Evolutionary conservation across 1,140 invertebrate species (phyloP).

Genomic region (Hycleus phaleratus): DNA sequence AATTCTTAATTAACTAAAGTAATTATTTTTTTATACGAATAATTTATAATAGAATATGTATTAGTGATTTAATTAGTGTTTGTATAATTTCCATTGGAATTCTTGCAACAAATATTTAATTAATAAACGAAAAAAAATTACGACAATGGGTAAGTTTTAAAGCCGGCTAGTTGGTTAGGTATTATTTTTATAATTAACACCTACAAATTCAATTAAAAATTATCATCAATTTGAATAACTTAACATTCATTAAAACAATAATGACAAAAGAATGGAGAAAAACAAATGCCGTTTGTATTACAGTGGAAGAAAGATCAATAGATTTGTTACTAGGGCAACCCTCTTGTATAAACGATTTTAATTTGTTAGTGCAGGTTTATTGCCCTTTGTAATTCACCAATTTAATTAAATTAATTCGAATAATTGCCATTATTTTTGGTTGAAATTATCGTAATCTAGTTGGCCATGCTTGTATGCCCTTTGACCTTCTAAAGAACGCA

Average conservation of each 20-base stretch:
- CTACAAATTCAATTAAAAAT: neutral
- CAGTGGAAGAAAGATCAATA: conserved; percentile 1
- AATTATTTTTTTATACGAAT: conserved; percentile 5
- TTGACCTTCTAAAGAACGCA: too few relatives aligned
- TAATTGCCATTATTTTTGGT: neutral
- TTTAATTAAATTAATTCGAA: conserved; percentile 6
- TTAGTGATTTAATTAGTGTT: neutral
- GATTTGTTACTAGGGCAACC: conserved; percentile 12
- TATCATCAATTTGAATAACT: neutral
- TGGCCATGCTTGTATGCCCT: too few relatives aligned
- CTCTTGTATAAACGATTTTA: neutral
- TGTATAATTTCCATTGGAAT: too few relatives aligned
- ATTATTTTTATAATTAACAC: conserved; percentile 5
- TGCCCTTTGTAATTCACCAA: neutral
- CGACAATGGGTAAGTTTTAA: conserved; percentile 7
- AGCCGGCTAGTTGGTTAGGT: conserved; percentile 9
- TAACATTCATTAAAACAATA: too few relatives aligned
- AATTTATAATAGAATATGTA: conserved; percentile 4
- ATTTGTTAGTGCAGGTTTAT: conserved; percentile 3
- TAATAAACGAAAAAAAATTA: neutral
- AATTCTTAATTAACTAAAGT: conserved; percentile 1
- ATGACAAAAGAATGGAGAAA: neutral
- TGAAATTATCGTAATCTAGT: neutral
- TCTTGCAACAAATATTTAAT: neutral
- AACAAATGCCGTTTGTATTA: neutral